Conservation (phyloP, 35 echinoderm and acorn worm species). For the Apostichopus parvimensis region DNA sequence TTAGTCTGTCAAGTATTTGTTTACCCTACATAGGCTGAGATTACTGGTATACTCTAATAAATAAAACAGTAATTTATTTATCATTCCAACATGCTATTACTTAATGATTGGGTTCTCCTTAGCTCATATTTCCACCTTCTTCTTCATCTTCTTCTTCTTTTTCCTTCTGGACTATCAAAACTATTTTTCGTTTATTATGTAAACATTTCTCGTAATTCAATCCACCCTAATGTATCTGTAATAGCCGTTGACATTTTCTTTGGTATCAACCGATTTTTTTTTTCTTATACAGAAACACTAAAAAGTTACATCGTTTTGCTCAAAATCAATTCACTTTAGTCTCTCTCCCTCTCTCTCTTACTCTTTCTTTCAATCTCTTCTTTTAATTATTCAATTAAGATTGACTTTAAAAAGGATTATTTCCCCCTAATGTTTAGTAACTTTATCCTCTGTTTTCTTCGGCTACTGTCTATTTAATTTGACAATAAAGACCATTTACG, state of each 20-base stretch:
- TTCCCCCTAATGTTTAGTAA: constrained; percentile 26
- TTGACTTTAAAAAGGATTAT: too few species aligned
- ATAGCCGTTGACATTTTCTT: neutral
- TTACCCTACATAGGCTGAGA: too few species aligned
- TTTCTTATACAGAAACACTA: too few species aligned
- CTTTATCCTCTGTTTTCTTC: constrained; percentile 1
- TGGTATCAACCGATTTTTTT: too few species aligned
- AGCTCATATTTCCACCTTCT: neutral
- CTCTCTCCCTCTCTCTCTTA: too few species aligned
- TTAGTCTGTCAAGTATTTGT: too few species aligned
- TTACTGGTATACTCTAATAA: too few species aligned
- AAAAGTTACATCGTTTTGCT: neutral
- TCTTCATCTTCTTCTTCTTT: neutral
- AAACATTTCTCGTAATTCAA: neutral
- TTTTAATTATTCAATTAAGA: too few species aligned
- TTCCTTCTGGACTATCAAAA: neutral
- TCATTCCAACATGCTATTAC: neutral
- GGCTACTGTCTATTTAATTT: neutral
- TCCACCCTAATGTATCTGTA: neutral
- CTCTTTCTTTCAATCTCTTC: too few species aligned
- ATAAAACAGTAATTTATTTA: too few species aligned
- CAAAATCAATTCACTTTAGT: neutral
- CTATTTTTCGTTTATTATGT: neutral
- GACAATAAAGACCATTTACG: neutral
- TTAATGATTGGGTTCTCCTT: neutral